Percentiles rank a stretch among this genome's conserved stretches.
phyloP scores from a whole-genome alignment of 2,113 vertebrate genomes.

The Himantopus leucocephalus region DNA sequence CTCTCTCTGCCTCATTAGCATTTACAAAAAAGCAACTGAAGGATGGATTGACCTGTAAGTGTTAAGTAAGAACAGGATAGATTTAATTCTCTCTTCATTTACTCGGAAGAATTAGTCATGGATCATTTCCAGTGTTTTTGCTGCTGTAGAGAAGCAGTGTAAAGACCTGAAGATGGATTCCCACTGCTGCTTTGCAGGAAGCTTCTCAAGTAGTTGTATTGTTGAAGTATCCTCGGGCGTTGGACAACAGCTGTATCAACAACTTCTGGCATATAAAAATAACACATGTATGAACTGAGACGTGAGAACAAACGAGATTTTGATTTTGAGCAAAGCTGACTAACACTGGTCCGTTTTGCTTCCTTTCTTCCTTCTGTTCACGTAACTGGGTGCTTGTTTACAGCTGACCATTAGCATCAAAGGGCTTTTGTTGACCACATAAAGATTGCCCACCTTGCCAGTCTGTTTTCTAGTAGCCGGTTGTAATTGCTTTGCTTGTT shows the following conservation, averaged over 20 bases:
- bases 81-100: background rate
- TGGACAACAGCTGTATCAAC: background rate
- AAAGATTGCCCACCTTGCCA: background rate
- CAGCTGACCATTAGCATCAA: background rate
- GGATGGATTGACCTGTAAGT: background rate
- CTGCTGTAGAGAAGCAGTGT: background rate
- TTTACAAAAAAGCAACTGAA: background rate
- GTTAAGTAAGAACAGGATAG: background rate
- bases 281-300: fast-evolving
- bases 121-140: background rate
- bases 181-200: background rate
- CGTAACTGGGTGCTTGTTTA: background rate
- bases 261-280: background rate
- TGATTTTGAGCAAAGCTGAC: background rate
- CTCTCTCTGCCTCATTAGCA: background rate
- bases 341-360: background rate
- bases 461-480: background rate
- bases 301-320: background rate
- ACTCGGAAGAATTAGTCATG: background rate
- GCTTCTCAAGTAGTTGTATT: background rate
- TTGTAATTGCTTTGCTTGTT: background rate
- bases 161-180: constrained; percentile 12
- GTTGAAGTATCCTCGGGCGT: background rate
- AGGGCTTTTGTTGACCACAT: background rate
- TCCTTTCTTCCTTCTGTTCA: background rate